Percentiles rank a stretch among this genome's conserved stretches.
Evolutionary conservation across 2,888 invertebrate species (phyloP).

Genomic region (Tachina lurida): DNA sequence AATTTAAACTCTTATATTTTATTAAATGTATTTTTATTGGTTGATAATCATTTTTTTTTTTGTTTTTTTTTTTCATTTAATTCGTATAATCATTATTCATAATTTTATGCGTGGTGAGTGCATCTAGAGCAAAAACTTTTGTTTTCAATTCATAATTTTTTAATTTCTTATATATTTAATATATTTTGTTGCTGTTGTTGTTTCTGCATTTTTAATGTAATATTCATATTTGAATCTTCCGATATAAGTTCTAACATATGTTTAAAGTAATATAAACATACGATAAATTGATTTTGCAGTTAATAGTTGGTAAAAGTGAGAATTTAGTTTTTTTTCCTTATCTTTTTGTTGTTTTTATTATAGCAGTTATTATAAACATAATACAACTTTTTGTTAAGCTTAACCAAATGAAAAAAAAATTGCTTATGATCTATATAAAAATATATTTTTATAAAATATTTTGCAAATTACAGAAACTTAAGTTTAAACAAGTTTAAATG

Average conservation of each 20-base stretch:
- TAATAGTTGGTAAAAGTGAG: constrained; percentile 66
- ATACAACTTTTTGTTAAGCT: constrained; percentile 61
- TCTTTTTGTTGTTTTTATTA: constrained; percentile 47
- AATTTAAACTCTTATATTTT: constrained; percentile 43
- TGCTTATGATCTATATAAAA: constrained; percentile 68
- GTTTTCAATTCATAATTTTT: constrained; percentile 70
- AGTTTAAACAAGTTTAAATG: constrained; percentile 44
- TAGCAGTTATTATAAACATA: constrained; percentile 69
- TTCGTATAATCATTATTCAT: constrained; percentile 66
- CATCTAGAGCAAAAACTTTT: constrained; percentile 81
- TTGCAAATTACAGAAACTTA: constrained; percentile 61
- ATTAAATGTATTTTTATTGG: constrained; percentile 70
- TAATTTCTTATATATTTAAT: constrained; percentile 63
- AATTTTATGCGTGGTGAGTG: constrained; percentile 77
- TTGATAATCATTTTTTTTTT: constrained; percentile 56
- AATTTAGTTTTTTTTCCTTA: constrained; percentile 57
- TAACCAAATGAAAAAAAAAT: constrained; percentile 63
- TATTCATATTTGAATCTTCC: constrained; percentile 48
- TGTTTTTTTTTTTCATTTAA: constrained; percentile 51
- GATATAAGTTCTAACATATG: constrained; percentile 69
- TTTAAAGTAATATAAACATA: constrained; percentile 66
- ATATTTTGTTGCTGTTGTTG: constrained; percentile 66
- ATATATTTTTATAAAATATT: constrained; percentile 63
- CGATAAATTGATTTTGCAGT: constrained; percentile 40
- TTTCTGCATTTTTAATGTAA: constrained; percentile 74